Evolutionary conservation across 2,888 invertebrate genomes (phyloP), one percentile per base, ranked within the genome.

Genomic region (Agrochola lota): DNA sequence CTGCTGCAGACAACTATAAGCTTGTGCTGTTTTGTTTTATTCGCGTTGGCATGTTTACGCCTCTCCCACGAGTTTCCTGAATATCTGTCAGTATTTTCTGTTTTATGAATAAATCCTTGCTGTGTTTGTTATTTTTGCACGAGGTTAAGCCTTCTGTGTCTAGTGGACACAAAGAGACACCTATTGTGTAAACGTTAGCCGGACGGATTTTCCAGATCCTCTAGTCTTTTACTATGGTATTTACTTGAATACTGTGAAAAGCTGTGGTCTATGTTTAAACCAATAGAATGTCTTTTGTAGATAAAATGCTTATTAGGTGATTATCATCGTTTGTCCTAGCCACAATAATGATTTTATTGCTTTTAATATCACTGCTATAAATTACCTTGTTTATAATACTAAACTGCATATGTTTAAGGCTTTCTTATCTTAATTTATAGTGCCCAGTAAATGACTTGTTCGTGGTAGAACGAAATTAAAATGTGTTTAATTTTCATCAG

Each of bases 21-120:
- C 40, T n/a, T 52, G 17, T 49, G 17, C 6, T 80, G 23, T 23
- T n/a, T 7, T 20, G 15, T 63, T 80, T 77, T 46, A n/a, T 30
- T 77, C 6, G 1, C 23, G 52, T 77, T 77, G 43, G 12, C 30
- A 23, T 23, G 78, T 59, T 52, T 20, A 30, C 1, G 12, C 20
- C 20, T 35, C 15, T 26, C 8, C 20, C 2, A 11, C n/a, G 15
- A 62, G 20, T 62, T 62, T 20, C 2, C 46, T 8, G 60, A 17
- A 5, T n/a, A 62, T 26, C 3, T 23, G 9, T 52, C 43, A 55
- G 15, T n/a, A 55, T 8, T 43, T 43, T n/a, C 2, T 11, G 35
- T 55, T 49, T 15, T 11, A 35, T 11, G 17, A 71, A 43, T 62
- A 1, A 46, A 71, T 35, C 26, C 49, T n/a, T 69, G 9, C 12